A percentile compares a stretch with the other conserved stretches of the same genome.
phyloP scores from a whole-genome alignment of 2,888 invertebrate genomes.

The Polydrusus cervinus region DNA sequence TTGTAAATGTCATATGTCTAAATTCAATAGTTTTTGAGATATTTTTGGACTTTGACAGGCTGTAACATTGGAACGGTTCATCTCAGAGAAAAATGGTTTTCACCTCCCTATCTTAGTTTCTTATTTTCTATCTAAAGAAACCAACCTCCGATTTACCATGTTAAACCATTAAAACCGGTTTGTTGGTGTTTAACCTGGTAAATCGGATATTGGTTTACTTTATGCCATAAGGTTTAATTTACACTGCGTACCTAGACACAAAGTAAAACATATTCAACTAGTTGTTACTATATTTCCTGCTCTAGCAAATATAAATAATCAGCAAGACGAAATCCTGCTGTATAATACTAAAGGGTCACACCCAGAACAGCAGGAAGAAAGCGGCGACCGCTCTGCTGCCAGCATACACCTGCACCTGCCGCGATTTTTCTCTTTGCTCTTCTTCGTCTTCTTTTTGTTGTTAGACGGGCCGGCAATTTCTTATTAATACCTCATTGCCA shows the following conservation, averaged over 20 bases:
- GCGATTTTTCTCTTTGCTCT: constrained; percentile 32
- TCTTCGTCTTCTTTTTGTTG: constrained; percentile 35
- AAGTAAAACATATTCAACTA: constrained; percentile 47
- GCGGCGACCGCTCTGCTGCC: constrained; percentile 48
- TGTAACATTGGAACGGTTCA: too few relatives aligned
- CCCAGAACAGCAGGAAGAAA: constrained; percentile 56
- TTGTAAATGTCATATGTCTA: too few relatives aligned
- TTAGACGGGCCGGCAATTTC: constrained; percentile 22
- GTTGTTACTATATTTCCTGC: constrained; percentile 49
- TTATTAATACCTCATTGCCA: constrained; percentile 30
- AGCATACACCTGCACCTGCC: constrained; percentile 55
- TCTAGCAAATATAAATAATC: constrained; percentile 50
- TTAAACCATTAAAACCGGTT: too few relatives aligned
- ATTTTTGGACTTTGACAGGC: too few relatives aligned
- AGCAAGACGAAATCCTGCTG: constrained; percentile 50
- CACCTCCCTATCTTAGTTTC: too few relatives aligned
- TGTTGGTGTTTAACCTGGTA: too few relatives aligned
- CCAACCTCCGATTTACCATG: too few relatives aligned
- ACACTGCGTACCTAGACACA: constrained; percentile 21
- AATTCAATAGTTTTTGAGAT: too few relatives aligned
- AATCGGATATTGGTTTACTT: constrained; percentile 26
- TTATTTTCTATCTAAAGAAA: too few relatives aligned
- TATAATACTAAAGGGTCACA: constrained; percentile 52
- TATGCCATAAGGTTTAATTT: constrained; percentile 25
- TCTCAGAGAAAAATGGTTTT: too few relatives aligned